Evolutionary conservation across 2,888 invertebrate species (phyloP), one percentile per base, ranked within the genome.

Genomic region (Aphidoletes aphidimyza): DNA sequence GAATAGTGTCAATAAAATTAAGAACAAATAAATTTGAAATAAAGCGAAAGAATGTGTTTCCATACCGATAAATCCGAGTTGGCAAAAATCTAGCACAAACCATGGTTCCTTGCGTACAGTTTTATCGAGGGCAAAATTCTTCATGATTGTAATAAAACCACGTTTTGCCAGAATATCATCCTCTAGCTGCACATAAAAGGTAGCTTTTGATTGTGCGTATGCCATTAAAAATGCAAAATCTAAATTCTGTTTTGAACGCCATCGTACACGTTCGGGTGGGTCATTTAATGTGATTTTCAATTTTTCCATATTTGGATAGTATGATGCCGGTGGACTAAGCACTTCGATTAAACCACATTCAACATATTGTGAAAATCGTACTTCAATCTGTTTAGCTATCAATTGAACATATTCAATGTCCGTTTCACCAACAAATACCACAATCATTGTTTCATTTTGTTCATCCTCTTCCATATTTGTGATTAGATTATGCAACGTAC

Each of bases 221-320:
- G 97, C 94, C 98, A 98, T 98, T 19, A 98, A 91, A 89, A 95
- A 98, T 0, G 97, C 94, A 88, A 95, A 97, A 89, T 98, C 98
- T 85, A 98, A 91, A 89, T 98, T 98, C 89, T 98, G 98, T 88
- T 98, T 98, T 3, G 97, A 96, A 84, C 98, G 91, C 98, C 98
- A 98, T 84, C 93, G 93, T 0, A 95, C 95, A 0, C 98, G 92
- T 88, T 97, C 96, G 86, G 92, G 91, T 0, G 96, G 93, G 90
- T 98, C 98, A 0, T 97, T 97, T 5, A 98, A 91, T 0, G 96
- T 97, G 42, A 93, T 92, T 6, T 94, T 92, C 26, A 98, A 89
- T 83, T 92, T 92, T 84, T 95, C 92, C 86, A 97, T 92, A 88
- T 97, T 93, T 0, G 98, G 98, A 89, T 98, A 98, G 89, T 96